These are phyloP conservation scores for Leguminivora glycinivorella DNA, from an alignment of 1,140 invertebrate species.

Conservation along the genomic window DNA sequence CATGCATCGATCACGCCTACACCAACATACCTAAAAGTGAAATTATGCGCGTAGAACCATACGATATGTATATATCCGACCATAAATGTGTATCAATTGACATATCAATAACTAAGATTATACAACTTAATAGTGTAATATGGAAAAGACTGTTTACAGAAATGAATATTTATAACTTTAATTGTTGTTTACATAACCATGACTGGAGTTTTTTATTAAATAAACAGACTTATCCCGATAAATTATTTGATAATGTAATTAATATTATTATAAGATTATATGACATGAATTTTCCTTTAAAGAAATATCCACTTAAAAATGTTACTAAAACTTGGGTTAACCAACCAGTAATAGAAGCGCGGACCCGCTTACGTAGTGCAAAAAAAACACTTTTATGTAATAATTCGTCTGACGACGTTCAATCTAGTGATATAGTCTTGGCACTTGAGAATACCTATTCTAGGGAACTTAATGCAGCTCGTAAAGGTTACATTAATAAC, in stretches of 20 bases:
- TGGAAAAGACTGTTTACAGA: not conserved
- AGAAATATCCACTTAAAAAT: too few relatives aligned
- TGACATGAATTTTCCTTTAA: not conserved
- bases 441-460: not conserved
- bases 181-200: not conserved
- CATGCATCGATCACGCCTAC: not conserved
- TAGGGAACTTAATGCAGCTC: not conserved
- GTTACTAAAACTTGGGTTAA: not conserved
- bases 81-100: not conserved
- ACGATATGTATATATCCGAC: not conserved
- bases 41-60: not conserved
- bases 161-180: not conserved
- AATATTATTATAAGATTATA: not conserved
- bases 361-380: not conserved
- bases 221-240: not conserved
- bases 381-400: not conserved
- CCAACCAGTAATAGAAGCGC: not conserved
- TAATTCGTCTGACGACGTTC: not conserved
- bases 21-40: not conserved
- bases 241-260: not conserved
- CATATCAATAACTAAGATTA: not conserved
- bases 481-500: not conserved
- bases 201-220: not conserved
- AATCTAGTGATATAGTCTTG: not conserved
- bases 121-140: not conserved